Percentiles rank a stretch among this genome's conserved stretches.
phyloP scores from a whole-genome alignment of 2,888 invertebrate species.

The Eupelmus urozonus region DNA sequence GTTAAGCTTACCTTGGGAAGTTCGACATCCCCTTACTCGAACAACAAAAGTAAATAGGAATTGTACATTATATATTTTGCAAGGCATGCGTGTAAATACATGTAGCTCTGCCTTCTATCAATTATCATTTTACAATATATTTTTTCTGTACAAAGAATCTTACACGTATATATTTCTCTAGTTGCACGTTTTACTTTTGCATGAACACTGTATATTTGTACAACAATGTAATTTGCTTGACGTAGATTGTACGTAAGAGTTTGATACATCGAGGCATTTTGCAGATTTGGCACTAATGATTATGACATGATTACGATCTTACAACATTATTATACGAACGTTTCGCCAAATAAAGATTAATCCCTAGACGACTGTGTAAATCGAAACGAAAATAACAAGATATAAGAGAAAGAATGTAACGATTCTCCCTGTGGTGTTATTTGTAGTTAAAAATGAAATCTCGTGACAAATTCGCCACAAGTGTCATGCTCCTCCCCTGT shows the following conservation, averaged over 20 bases:
- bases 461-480: slow-evolving; percentile 32
- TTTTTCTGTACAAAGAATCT: slow-evolving; percentile 35
- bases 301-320: slow-evolving; percentile 17
- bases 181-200: slow-evolving; percentile 30
- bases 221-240: slow-evolving; percentile 17
- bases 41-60: slow-evolving; percentile 23
- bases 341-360: slow-evolving; percentile 18
- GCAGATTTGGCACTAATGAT: slow-evolving; percentile 64
- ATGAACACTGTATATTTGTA: slow-evolving; percentile 6
- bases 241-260: slow-evolving; percentile 30
- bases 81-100: slow-evolving; percentile 48
- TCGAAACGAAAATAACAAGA: not conserved
- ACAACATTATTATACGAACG: not conserved
- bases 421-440: not conserved
- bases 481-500: no score
- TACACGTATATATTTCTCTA: slow-evolving; percentile 22
- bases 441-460: slow-evolving; percentile 3
- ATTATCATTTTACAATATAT: slow-evolving; percentile 15
- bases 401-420: no score
- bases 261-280: slow-evolving; percentile 61
- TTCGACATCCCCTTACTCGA: slow-evolving; percentile 41
- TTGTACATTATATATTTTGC: slow-evolving; percentile 31
- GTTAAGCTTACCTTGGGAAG: slow-evolving; percentile 4
- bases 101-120: not conserved
- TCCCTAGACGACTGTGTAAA: slow-evolving; percentile 6